A percentile compares a stretch with the other conserved stretches of the same genome.
Evolutionary conservation across 2,888 invertebrate species (phyloP).

Genomic region (Pyrgus malvae): DNA sequence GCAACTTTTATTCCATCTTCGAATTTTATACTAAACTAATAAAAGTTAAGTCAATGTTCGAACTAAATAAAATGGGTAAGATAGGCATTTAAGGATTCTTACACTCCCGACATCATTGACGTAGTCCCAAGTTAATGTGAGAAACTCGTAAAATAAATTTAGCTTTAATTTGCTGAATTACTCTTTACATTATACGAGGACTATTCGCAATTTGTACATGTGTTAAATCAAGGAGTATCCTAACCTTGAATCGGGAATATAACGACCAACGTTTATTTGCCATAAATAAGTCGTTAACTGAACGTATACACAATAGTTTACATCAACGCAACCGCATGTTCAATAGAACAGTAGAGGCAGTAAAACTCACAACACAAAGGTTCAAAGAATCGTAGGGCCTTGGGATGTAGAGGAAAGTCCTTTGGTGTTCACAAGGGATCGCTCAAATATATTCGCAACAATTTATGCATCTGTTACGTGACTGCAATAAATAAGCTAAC

Average conservation of each 20-base stretch:
- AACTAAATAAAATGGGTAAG: neutral
- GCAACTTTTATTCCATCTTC: conserved; percentile 1
- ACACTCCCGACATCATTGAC: too few species aligned
- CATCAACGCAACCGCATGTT: conserved; percentile 45
- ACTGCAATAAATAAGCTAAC: conserved; percentile 1
- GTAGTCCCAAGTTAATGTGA: too few species aligned
- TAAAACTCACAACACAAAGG: conserved; percentile 52
- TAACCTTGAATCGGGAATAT: conserved; percentile 26
- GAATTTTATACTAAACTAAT: neutral
- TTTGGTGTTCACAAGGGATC: neutral
- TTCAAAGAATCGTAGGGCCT: conserved; percentile 8
- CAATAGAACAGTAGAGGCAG: conserved; percentile 44
- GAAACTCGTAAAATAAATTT: too few species aligned
- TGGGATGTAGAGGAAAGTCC: neutral
- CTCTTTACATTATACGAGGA: too few species aligned
- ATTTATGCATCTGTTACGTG: neutral
- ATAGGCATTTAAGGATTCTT: too few species aligned
- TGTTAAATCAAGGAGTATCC: conserved; percentile 12
- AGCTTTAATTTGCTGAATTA: too few species aligned
- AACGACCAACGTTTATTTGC: conserved; percentile 51
- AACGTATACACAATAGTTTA: conserved; percentile 36
- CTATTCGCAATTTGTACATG: too few species aligned
- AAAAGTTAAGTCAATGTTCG: neutral
- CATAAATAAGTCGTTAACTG: conserved; percentile 60
- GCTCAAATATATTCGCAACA: neutral